Conservation (phyloP, 2,797 vertebrate genomes). For the Periophthalmus magnuspinnatus region DNA sequence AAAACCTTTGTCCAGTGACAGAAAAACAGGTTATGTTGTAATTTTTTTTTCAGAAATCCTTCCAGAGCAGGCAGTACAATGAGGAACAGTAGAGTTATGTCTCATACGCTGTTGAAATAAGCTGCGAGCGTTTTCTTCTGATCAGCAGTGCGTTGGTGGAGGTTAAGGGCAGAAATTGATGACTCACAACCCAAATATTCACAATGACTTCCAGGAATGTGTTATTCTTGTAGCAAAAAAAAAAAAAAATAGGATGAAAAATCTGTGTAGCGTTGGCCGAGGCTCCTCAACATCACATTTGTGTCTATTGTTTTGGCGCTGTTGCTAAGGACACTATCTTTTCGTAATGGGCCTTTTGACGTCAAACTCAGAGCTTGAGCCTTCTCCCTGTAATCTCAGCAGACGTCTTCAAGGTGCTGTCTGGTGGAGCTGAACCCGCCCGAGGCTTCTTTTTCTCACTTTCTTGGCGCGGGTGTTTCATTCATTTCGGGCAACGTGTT, state of each 20-base stretch:
- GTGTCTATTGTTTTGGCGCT: conserved; percentile 56
- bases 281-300: conserved; percentile 46
- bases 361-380: conserved; percentile 42
- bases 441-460: conserved; percentile 34
- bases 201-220: conserved; percentile 62
- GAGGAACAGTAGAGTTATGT: background rate
- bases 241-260: conserved; percentile 55
- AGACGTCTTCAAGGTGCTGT: conserved; percentile 29
- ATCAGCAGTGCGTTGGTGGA: conserved; percentile 41
- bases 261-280: conserved; percentile 33
- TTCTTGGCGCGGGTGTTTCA: conserved; percentile 25
- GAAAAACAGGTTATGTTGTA: no score
- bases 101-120: background rate
- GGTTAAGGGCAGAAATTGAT: conserved; percentile 43
- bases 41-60: no score
- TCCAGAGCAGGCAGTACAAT: no score
- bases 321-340: conserved; percentile 71
- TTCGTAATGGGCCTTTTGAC: conserved; percentile 39
- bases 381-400: conserved; percentile 34
- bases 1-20: no score
- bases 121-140: conserved; percentile 36
- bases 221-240: conserved; percentile 60
- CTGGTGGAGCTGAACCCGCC: conserved; percentile 17
- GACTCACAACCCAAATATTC: conserved; percentile 58
- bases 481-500: conserved; percentile 37